Percentiles rank a stretch among this genome's conserved stretches.
Evolutionary conservation across 2,113 vertebrate genomes (phyloP).

Genomic region (Copsychus sechellarum): DNA sequence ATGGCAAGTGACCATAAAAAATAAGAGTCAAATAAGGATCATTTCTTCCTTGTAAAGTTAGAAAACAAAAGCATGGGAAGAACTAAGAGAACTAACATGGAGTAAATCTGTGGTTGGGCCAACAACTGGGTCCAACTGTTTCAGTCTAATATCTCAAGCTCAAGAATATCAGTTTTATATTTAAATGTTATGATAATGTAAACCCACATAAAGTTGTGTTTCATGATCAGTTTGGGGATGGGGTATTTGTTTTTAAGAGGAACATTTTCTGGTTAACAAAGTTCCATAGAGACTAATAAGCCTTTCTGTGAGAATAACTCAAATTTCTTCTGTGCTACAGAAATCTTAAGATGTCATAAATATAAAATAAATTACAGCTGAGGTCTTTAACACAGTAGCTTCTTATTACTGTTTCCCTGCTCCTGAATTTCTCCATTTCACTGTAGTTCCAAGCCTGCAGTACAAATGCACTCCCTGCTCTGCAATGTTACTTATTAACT

Average conservation of each 20-base stretch:
- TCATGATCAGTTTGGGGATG: fast-evolving
- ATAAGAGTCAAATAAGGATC: neutral
- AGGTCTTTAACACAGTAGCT: neutral
- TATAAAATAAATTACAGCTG: neutral
- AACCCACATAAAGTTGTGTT: neutral
- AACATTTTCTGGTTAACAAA: neutral
- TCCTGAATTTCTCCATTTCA: neutral
- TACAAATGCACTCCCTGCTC: neutral
- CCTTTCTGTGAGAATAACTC: neutral
- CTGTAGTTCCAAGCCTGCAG: neutral
- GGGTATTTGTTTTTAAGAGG: neutral
- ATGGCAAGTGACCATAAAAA: neutral
- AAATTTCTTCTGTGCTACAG: neutral
- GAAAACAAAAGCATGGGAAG: neutral
- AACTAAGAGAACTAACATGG: neutral
- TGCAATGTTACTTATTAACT: neutral
- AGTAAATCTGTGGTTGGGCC: neutral
- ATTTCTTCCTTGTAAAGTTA: neutral
- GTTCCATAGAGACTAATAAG: neutral
- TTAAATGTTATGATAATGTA: neutral
- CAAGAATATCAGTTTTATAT: neutral
- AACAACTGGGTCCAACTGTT: neutral
- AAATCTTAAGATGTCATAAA: neutral
- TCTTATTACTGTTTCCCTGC: neutral
- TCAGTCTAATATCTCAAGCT: neutral